A percentile compares a stretch with the other conserved stretches of the same genome.
Evolutionary conservation across 2,113 vertebrate genomes (phyloP).

Genomic region (Siphamia tubifer): DNA sequence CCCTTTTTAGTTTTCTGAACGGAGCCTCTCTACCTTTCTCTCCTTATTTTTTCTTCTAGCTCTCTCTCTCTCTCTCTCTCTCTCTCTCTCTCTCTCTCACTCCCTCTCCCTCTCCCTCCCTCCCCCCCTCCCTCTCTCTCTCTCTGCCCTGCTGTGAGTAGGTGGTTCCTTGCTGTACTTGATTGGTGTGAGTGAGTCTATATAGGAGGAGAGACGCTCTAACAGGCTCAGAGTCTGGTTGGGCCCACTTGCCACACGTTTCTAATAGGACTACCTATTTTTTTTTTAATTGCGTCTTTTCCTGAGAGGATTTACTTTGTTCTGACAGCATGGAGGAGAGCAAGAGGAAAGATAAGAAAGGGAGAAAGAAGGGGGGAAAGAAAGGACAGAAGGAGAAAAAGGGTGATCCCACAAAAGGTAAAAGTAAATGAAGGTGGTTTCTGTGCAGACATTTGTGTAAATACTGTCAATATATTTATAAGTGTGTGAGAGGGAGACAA

Average conservation of each 20-base stretch:
- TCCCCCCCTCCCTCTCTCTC: constrained; percentile 31
- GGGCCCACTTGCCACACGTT: constrained; percentile 72
- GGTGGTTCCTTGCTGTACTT: constrained; percentile 77
- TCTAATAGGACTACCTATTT: constrained; percentile 72
- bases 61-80: constrained; percentile 8
- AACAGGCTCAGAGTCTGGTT: constrained; percentile 77
- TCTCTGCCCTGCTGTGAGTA: constrained; percentile 72
- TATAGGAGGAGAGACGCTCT: constrained; percentile 78
- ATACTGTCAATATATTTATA: neutral
- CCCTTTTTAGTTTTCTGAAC: constrained; percentile 12
- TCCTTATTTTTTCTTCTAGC: constrained; percentile 8
- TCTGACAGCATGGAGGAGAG: constrained; percentile 77
- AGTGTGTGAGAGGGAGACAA: neutral
- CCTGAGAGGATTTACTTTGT: constrained; percentile 77
- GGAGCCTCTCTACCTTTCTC: constrained; percentile 45
- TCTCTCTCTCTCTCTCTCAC: constrained; percentile 30
- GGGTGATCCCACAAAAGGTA: constrained; percentile 70
- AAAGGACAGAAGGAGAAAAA: constrained; percentile 71
- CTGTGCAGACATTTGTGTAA: constrained; percentile 13
- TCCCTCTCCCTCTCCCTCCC: constrained; percentile 37
- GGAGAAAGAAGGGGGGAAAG: constrained; percentile 72
- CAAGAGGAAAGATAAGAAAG: constrained; percentile 74
- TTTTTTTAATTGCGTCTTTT: constrained; percentile 33
- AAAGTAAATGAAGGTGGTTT: constrained; percentile 43
- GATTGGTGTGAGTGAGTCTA: constrained; percentile 81